Evolutionary conservation across 2,113 vertebrate genomes (phyloP), one percentile per base, ranked within the genome.

Genomic region (crab-eating macaque (Macaca fascicularis)): DNA sequence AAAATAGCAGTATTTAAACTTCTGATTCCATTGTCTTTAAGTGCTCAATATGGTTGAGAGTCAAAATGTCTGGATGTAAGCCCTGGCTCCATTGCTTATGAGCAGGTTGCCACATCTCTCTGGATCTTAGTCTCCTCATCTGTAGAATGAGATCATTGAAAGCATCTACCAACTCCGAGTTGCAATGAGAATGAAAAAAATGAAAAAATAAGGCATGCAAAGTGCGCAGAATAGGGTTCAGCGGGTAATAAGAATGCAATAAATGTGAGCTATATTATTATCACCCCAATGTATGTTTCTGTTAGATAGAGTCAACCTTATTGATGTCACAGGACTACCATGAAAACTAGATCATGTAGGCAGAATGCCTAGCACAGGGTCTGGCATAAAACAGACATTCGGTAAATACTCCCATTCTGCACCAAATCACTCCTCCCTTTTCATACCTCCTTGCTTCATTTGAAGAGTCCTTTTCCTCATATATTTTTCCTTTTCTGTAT

Each of bases 401-500:
- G 35, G 67, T 81, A 76, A 38, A 85, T 11, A 30, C 38, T 69
- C 25, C 30, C 45, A 1, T 81, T 72, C 14, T 11, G 50, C 19
- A 27, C 32, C 27, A 94, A 59, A 50, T 67, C 40, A 40, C 11
- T 5, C 32, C 13, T 35, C 32, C 43, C 22, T 86, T 74, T 79
- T 9, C 48, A 89, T 23, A 13, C 38, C 90, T 69, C 43, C 30
- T 81, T 89, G 38, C 59, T 20, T 94, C 19, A 55, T 32, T 84
- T 87, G 20, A 97, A 94, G 16, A 89, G 35, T 35, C 27, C 5
- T 81, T 91, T 96, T 55, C 23, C n/a, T 84, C 17, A 27, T 59
- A 9, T 64, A 87, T 40, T 95, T 92, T 95, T 96, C 19, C n/a
- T 86, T 94, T 93, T 93, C 30, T 89, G 16, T 91, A 67, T 91